Conservation (phyloP, 2,797 vertebrate genomes). For the Eutrigla gurnardus region DNA sequence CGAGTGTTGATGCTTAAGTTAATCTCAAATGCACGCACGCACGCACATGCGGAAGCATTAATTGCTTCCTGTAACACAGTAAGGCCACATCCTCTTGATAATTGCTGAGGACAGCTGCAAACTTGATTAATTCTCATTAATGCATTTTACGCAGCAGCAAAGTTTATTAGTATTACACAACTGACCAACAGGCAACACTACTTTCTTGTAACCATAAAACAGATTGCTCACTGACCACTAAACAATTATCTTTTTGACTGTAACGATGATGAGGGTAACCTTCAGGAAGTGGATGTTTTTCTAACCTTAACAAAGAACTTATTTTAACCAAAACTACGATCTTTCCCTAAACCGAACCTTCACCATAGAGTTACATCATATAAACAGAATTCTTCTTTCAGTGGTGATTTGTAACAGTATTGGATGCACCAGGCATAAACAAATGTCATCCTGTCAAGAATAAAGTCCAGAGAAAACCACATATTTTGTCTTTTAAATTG, state of each 20-base stretch:
- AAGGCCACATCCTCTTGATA: constrained; percentile 51
- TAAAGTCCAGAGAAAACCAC: not conserved
- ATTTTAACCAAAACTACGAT: not conserved
- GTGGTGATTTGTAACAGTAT: not conserved
- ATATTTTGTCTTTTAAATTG: not conserved
- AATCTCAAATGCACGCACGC: constrained; percentile 39
- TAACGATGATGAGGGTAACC: not conserved
- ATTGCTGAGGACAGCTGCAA: constrained; percentile 45
- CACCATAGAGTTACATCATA: not conserved
- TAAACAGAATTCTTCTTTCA: not conserved
- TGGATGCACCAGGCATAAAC: not conserved
- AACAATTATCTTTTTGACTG: not conserved
- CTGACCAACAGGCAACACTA: not conserved
- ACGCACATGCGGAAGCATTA: constrained; percentile 26
- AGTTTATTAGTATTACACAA: constrained; percentile 4
- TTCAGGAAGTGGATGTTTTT: not conserved
- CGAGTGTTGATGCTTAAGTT: constrained; percentile 52
- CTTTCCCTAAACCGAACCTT: not conserved
- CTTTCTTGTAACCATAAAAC: not conserved
- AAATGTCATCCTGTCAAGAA: not conserved
- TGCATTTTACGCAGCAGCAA: constrained; percentile 25
- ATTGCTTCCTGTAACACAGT: constrained; percentile 58
- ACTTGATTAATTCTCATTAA: constrained; percentile 56
- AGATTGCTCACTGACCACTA: not conserved
- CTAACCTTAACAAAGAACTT: not conserved